These are phyloP conservation scores for Felis catus DNA, from an alignment of 2,113 vertebrate genomes.

Conservation along the genomic window F.catus_Fca126_mat1.0 CM031420.1:65733001-65733500, in stretches of 20 bases:
- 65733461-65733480: neutral
- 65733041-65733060: constrained; percentile 14
- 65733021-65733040: neutral
- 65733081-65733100: neutral
- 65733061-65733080: neutral
- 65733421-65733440: neutral
- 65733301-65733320: neutral
- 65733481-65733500: neutral
- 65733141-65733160: neutral
- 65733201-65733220: constrained; percentile 18
- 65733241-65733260: neutral
- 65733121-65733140: neutral
- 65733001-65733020: neutral
- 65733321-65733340: neutral
- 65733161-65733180: neutral
- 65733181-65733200: neutral
- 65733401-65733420: neutral
- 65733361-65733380: neutral
- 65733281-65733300: neutral
- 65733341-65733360: neutral
- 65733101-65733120: neutral
- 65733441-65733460: neutral
- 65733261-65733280: neutral
- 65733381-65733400: neutral
- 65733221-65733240: neutral